Conservation (phyloP, 2,888 invertebrate genomes). For the Blomia tropicalis region DNA sequence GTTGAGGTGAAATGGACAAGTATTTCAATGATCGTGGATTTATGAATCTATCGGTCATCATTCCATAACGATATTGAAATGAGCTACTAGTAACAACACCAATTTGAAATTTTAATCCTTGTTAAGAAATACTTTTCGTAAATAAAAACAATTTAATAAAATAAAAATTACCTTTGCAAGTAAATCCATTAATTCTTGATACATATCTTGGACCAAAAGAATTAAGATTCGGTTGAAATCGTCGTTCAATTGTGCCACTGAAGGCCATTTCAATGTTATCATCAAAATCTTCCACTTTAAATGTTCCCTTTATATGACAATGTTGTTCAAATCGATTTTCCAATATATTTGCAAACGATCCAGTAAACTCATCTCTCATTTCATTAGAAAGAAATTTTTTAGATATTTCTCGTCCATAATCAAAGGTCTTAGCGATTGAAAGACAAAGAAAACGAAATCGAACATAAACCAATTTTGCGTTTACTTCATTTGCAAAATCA, state of each 20-base stretch:
- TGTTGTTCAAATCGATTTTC: conserved; percentile 16
- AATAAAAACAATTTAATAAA: no score
- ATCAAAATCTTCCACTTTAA: conserved; percentile 9
- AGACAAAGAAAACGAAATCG: conserved; percentile 6
- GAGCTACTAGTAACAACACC: no score
- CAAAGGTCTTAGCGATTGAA: not conserved
- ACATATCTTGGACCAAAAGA: not conserved
- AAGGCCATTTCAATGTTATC: not conserved
- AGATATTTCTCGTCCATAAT: not conserved
- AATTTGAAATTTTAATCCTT: no score
- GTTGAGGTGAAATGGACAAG: no score
- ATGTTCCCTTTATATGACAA: conserved; percentile 17
- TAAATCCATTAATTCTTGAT: not conserved
- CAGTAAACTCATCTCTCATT: not conserved
- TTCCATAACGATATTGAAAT: no score
- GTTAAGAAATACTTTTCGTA: no score
- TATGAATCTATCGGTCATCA: no score
- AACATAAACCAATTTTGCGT: not conserved
- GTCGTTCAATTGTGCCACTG: not conserved
- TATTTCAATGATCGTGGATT: no score
- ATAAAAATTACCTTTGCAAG: not conserved
- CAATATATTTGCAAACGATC: not conserved
- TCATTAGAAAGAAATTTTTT: not conserved
- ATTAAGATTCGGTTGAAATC: not conserved
- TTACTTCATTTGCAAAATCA: no score